These are phyloP conservation scores for Chaetodon auriga DNA, from an alignment of 2,113 vertebrate species.

Conservation along the genomic window DNA sequence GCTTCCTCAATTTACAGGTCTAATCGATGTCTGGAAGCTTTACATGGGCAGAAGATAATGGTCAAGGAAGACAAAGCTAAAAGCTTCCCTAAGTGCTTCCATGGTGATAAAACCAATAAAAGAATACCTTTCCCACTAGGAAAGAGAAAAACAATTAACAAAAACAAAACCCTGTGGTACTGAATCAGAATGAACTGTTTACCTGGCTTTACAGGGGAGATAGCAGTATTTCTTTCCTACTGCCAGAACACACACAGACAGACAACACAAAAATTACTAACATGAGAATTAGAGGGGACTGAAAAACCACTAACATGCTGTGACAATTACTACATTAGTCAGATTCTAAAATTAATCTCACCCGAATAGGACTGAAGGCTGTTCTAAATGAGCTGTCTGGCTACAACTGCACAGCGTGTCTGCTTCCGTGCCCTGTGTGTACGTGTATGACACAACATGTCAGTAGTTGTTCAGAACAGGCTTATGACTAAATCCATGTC, in stretches of 20 bases:
- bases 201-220: conserved; percentile 32
- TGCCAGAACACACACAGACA: conserved; percentile 16
- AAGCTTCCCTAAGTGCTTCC: conserved; percentile 41
- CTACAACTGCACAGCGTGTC: conserved; percentile 31
- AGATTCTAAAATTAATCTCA: conserved; percentile 70
- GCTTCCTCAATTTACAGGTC: conserved; percentile 15
- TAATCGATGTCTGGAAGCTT: conserved; percentile 27
- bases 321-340: conserved; percentile 72
- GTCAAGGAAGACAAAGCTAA: conserved; percentile 51
- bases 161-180: conserved; percentile 46
- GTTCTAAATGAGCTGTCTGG: conserved; percentile 65
- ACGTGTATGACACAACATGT: not conserved
- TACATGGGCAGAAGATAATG: conserved; percentile 30
- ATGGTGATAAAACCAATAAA: conserved; percentile 44
- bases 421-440: conserved; percentile 24
- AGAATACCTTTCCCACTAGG: conserved; percentile 21
- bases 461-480: conserved; percentile 14
- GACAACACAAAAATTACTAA: conserved; percentile 27
- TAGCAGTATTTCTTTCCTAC: not conserved
- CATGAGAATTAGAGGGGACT: conserved; percentile 56
- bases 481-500: conserved; percentile 25
- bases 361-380: conserved; percentile 54
- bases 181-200: conserved; percentile 39
- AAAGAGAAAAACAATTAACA: conserved; percentile 56
- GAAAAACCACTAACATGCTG: conserved; percentile 63